phyloP scores from a whole-genome alignment of 35 echinoderm and acorn worm species.

The Apostichopus californicus region DNA sequence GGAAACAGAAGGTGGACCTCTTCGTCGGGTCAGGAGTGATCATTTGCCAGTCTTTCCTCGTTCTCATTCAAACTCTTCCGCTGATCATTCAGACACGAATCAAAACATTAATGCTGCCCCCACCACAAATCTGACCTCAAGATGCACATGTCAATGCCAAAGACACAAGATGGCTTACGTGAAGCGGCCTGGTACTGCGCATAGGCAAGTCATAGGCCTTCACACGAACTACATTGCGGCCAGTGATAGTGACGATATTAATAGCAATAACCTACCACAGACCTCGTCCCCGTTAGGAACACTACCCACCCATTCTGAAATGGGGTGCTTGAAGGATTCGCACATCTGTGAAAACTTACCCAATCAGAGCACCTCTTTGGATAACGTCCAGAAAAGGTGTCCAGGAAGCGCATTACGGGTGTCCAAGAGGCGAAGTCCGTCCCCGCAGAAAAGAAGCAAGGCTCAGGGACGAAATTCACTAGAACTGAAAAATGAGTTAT shows the following conservation, averaged over 20 bases:
- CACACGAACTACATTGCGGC: conserved; percentile 39
- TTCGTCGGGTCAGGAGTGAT: conserved; percentile 59
- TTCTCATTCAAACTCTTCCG: conserved; percentile 63
- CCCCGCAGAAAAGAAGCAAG: conserved; percentile 60
- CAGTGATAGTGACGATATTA: conserved; percentile 88
- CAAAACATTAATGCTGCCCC: conserved; percentile 62
- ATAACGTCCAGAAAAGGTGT: conserved; percentile 53
- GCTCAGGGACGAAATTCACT: conserved; percentile 39
- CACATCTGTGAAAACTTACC: conserved; percentile 70
- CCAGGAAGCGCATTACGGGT: conserved; percentile 52
- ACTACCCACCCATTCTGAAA: conserved; percentile 47
- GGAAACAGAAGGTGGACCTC: conserved; percentile 35
- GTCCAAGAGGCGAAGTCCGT: conserved; percentile 55
- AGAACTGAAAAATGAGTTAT: conserved; percentile 55
- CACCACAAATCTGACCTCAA: conserved; percentile 3
- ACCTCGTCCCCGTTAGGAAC: conserved; percentile 23
- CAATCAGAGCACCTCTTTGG: not conserved
- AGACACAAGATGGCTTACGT: conserved; percentile 29
- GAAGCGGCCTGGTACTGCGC: conserved; percentile 46
- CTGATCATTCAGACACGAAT: conserved; percentile 54
- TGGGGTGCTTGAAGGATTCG: conserved; percentile 41
- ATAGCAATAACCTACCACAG: conserved; percentile 79
- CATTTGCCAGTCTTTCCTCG: conserved; percentile 73
- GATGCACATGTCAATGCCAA: conserved; percentile 58
- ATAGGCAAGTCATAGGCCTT: conserved; percentile 30